Evolutionary conservation across 2,113 vertebrate species (phyloP).

Genomic region (Anhinga rufa): DNA sequence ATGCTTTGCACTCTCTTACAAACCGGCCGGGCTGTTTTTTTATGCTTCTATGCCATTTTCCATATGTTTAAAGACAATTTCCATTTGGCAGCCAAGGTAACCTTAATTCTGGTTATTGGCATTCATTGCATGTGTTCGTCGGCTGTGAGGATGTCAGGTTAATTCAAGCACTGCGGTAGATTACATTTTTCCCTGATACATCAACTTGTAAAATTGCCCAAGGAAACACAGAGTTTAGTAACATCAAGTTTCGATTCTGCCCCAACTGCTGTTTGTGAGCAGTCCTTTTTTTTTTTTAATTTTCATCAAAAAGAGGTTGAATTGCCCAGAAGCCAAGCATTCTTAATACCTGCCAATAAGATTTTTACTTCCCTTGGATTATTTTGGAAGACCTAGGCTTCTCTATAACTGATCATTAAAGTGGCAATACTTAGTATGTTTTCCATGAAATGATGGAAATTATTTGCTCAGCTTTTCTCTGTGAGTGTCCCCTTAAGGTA

Average conservation of each 20-base stretch:
- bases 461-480: not conserved
- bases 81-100: not conserved
- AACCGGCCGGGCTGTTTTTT: rapidly evolving
- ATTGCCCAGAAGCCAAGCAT: not conserved
- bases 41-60: not conserved
- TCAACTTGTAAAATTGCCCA: not conserved
- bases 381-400: not conserved
- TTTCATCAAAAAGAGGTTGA: not conserved
- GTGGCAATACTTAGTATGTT: not conserved
- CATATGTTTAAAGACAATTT: not conserved
- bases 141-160: not conserved
- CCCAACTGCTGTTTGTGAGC: not conserved
- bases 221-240: not conserved
- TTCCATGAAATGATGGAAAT: not conserved
- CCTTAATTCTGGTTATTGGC: not conserved
- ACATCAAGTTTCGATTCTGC: not conserved
- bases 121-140: not conserved
- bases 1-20: not conserved
- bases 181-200: not conserved
- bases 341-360: not conserved
- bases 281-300: not conserved
- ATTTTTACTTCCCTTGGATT: not conserved
- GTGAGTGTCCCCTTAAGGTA: not conserved
- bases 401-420: not conserved
- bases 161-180: not conserved